phyloP scores from a whole-genome alignment of 1,140 invertebrate genomes.

The Drosophila ercepeae region DNA sequence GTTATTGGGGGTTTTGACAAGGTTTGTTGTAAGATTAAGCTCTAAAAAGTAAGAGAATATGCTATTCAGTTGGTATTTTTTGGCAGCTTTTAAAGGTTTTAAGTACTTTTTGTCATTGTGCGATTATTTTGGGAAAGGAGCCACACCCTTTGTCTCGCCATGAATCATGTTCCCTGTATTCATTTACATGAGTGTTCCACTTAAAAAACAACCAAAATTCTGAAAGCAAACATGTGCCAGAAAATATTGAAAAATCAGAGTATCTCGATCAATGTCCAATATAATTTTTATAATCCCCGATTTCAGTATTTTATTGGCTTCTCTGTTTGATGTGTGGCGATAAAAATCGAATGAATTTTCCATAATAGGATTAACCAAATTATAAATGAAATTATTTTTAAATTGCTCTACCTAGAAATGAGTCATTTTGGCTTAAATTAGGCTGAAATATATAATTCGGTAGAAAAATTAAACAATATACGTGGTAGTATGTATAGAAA shows the following conservation, averaged over 20 bases:
- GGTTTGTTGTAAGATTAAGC: too few relatives aligned
- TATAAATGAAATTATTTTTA: conserved; percentile 19
- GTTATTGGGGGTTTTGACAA: too few relatives aligned
- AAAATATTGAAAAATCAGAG: conserved; percentile 9
- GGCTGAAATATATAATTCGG: conserved; percentile 8
- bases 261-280: conserved; percentile 33
- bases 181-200: conserved; percentile 71
- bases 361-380: conserved; percentile 45
- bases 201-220: conserved; percentile 32
- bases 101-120: conserved; percentile 32
- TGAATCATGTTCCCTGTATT: conserved; percentile 62
- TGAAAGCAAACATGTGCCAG: conserved; percentile 23
- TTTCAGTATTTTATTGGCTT: conserved; percentile 10
- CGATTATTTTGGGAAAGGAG: conserved; percentile 25
- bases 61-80: background rate
- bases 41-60: conserved; percentile 21
- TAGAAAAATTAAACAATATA: conserved; percentile 19
- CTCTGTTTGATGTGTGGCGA: conserved; percentile 7
- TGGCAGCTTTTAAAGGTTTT: conserved; percentile 19
- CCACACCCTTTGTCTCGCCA: conserved; percentile 67
- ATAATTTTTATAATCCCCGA: conserved; percentile 55
- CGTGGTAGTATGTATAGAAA: conserved; percentile 1
- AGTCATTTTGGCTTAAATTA: conserved; percentile 32
- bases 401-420: background rate
- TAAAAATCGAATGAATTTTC: conserved; percentile 28